Evolutionary conservation across 2,113 vertebrate genomes (phyloP).

Genomic region (Elephas maximus): DNA sequence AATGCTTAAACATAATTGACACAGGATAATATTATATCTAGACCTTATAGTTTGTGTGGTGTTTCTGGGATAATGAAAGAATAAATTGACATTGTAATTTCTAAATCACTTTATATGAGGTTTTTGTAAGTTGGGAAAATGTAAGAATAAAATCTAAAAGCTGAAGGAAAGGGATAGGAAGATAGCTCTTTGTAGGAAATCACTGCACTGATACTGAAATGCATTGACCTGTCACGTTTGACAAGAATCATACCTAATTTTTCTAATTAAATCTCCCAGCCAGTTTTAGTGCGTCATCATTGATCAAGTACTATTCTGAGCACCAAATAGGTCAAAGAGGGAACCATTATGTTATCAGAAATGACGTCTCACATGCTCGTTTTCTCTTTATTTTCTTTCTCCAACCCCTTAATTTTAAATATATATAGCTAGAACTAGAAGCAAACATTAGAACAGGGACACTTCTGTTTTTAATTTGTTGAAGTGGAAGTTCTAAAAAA

Average conservation of each 20-base stretch:
- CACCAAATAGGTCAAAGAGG: conserved; percentile 22
- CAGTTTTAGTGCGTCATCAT: conserved; percentile 74
- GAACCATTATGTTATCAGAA: conserved; percentile 36
- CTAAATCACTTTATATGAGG: conserved; percentile 42
- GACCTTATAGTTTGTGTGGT: conserved; percentile 34
- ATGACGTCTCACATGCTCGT: not conserved
- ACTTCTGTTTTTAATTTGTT: conserved; percentile 70
- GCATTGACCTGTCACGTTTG: conserved; percentile 77
- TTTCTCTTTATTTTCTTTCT: conserved; percentile 55
- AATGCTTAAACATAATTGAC: conserved; percentile 57
- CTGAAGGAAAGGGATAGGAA: conserved; percentile 2
- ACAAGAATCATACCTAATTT: conserved; percentile 87
- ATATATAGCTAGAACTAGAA: not conserved
- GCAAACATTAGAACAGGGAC: conserved; percentile 15
- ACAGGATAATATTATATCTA: conserved; percentile 5
- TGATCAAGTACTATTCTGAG: conserved; percentile 68
- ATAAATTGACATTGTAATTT: conserved; percentile 55
- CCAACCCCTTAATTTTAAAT: conserved; percentile 57
- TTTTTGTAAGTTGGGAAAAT: conserved; percentile 61
- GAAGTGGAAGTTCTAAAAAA: conserved; percentile 55
- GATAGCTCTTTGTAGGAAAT: conserved; percentile 40
- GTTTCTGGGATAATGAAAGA: conserved; percentile 56
- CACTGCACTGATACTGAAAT: conserved; percentile 64
- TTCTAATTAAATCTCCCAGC: conserved; percentile 89
- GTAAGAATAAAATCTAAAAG: conserved; percentile 60